phyloP scores from a whole-genome alignment of 2,113 vertebrate species.

The Notothenia rossii region DNA sequence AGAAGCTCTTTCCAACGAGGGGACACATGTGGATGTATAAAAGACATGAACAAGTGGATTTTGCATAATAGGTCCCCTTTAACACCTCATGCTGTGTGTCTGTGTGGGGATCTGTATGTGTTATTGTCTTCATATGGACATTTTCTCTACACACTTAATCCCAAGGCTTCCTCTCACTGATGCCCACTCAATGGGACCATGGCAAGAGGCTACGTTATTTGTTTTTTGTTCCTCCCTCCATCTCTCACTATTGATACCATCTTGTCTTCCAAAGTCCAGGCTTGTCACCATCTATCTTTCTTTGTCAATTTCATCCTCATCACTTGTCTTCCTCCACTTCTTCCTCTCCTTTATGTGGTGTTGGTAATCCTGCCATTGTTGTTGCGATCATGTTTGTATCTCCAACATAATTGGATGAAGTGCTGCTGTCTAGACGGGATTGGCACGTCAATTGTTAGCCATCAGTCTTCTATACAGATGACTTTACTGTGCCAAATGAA shows the following conservation, averaged over 20 bases:
- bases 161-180: conserved; percentile 1
- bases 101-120: conserved; percentile 2
- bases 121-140: conserved; percentile 26
- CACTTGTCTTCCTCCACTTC: conserved; percentile 59
- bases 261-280: conserved; percentile 56
- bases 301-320: conserved; percentile 71
- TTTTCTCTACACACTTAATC: conserved; percentile 32
- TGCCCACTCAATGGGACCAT: conserved; percentile 6
- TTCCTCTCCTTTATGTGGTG: conserved; percentile 54
- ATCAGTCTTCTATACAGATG: conserved; percentile 72
- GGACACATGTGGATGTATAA: too few species aligned
- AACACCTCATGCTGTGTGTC: background rate
- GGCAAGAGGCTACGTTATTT: conserved; percentile 37
- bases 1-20: too few species aligned
- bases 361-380: conserved; percentile 84
- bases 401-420: conserved; percentile 83
- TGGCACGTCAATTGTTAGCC: conserved; percentile 82
- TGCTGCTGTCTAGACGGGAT: conserved; percentile 76
- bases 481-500: conserved; percentile 68
- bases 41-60: too few species aligned
- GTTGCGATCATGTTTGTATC: conserved; percentile 84
- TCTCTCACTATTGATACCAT: conserved; percentile 63
- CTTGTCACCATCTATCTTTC: conserved; percentile 57
- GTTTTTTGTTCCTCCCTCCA: conserved; percentile 36
- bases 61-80: too few species aligned